These are phyloP conservation scores for Sebastes cheni DNA, from an alignment of 2,797 vertebrate species.

Conservation along the genomic window DNA sequence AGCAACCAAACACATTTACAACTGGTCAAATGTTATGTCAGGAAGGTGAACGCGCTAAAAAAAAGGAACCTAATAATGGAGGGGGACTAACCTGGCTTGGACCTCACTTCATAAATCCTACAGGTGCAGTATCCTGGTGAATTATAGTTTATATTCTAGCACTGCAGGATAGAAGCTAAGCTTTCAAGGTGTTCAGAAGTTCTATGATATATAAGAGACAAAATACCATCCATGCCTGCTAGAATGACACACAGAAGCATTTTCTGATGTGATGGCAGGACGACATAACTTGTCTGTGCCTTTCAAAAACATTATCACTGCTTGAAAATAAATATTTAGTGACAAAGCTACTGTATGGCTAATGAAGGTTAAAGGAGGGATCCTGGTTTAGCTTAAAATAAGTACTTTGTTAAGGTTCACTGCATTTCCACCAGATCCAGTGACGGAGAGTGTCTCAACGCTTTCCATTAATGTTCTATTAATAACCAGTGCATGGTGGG, in stretches of 20 bases:
- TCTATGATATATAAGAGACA: neutral
- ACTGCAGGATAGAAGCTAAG: neutral
- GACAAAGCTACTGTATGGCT: too few relatives aligned
- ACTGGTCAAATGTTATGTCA: neutral
- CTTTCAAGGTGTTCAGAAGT: neutral
- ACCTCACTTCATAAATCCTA: neutral
- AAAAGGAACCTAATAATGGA: neutral
- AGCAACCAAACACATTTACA: neutral
- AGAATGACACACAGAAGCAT: neutral
- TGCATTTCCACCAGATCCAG: too few relatives aligned
- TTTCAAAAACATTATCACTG: too few relatives aligned
- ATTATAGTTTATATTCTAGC: too few relatives aligned
- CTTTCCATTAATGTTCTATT: too few relatives aligned
- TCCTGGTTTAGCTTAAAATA: too few relatives aligned
- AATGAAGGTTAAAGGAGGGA: accelerated
- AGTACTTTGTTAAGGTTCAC: too few relatives aligned
- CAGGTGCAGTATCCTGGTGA: neutral
- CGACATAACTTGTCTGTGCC: too few relatives aligned
- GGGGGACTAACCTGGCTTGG: too few relatives aligned
- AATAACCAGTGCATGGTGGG: too few relatives aligned
- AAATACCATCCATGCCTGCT: neutral
- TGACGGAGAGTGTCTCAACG: too few relatives aligned
- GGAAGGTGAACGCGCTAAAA: neutral
- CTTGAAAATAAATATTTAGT: too few relatives aligned
- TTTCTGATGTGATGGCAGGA: neutral